phyloP scores from a whole-genome alignment of 2,888 invertebrate genomes.

The Cancer borealis region DNA sequence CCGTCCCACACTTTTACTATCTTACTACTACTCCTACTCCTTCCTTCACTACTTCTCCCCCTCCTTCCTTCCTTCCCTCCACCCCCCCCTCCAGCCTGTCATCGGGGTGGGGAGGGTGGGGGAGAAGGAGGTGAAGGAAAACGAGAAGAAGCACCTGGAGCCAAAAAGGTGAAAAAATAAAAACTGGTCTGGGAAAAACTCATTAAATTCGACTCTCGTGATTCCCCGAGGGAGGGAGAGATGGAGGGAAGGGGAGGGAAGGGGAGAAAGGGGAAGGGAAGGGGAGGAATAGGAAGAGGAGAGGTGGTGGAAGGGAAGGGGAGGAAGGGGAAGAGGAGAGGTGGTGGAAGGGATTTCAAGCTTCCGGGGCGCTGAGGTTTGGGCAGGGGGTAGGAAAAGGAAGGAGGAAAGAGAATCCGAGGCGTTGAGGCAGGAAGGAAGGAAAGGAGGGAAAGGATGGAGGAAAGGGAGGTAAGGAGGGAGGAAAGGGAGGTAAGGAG shows the following conservation, averaged over 20 bases:
- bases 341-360: background rate
- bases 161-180: slow-evolving; percentile 18
- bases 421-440: background rate
- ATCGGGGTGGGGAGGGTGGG: background rate
- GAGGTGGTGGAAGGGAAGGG: no score
- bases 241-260: background rate
- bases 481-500: background rate
- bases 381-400: background rate
- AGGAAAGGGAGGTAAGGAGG: background rate
- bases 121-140: background rate
- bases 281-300: background rate
- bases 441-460: background rate
- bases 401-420: background rate
- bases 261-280: background rate
- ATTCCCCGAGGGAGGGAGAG: background rate
- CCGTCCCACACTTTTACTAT: background rate
- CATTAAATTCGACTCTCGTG: slow-evolving; percentile 35
- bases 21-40: background rate
- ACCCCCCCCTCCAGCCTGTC: background rate
- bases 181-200: slow-evolving; percentile 34
- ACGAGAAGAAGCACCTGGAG: background rate
- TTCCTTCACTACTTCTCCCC: slow-evolving; percentile 1
- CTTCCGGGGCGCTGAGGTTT: background rate
- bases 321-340: background rate
- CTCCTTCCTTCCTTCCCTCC: background rate